Conservation (phyloP, 2,888 invertebrate species). For the Alitta virens region DNA sequence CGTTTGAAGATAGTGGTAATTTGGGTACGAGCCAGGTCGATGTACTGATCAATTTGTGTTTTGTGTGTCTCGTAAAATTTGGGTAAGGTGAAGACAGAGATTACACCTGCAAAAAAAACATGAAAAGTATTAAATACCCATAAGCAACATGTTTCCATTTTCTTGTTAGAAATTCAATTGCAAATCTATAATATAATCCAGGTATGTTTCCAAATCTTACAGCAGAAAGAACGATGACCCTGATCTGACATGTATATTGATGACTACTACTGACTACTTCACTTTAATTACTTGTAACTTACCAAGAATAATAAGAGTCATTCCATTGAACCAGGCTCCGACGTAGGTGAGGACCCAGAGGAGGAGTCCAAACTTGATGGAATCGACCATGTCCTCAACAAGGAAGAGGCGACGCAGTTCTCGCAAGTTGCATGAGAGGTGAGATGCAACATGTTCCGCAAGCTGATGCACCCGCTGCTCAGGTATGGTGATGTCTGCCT, state of each 20-base stretch:
- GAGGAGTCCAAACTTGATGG: conserved; percentile 78
- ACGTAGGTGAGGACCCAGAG: conserved; percentile 96
- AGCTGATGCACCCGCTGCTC: conserved; percentile 88
- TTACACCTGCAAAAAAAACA: conserved; percentile 70
- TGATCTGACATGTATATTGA: no score
- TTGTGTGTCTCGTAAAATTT: conserved; percentile 68
- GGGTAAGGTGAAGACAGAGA: conserved; percentile 90
- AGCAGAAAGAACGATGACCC: no score
- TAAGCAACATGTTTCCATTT: no score
- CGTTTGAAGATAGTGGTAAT: conserved; percentile 45
- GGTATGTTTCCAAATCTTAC: no score
- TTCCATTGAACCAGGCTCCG: conserved; percentile 98
- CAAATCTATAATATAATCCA: no score
- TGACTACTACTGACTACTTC: no score
- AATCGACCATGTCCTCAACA: conserved; percentile 93
- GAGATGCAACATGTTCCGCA: conserved; percentile 81
- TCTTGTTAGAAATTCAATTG: no score
- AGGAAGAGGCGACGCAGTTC: conserved; percentile 91
- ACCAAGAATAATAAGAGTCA: conserved; percentile 96
- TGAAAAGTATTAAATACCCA: background rate
- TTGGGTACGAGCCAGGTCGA: conserved; percentile 44
- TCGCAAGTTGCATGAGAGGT: conserved; percentile 76
- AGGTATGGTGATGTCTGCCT: conserved; percentile 81
- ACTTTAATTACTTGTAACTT: no score
- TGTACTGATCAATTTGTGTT: conserved; percentile 50